Evolutionary conservation across 2,888 invertebrate genomes (phyloP).

Genomic region (Esperia sulphurella): DNA sequence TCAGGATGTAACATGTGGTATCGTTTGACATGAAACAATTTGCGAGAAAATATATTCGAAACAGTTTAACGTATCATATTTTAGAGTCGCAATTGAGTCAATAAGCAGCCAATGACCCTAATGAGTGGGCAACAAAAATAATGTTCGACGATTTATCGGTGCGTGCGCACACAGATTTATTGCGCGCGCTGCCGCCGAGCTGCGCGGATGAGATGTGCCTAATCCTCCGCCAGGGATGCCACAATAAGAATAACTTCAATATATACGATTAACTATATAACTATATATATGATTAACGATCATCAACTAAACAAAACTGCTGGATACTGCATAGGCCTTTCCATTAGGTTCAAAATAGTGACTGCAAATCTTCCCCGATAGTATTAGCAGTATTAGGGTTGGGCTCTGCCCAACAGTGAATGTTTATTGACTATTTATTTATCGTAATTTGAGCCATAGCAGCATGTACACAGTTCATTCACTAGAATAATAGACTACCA

Average conservation of each 20-base stretch:
- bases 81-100: conserved; percentile 66
- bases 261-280: too few species aligned
- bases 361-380: too few species aligned
- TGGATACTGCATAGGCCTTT: too few species aligned
- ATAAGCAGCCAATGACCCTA: conserved; percentile 77
- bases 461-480: too few species aligned
- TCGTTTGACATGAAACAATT: not conserved
- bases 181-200: conserved; percentile 35
- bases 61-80: conserved; percentile 60
- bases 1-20: not conserved
- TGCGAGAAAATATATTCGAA: conserved; percentile 14
- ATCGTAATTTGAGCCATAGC: too few species aligned
- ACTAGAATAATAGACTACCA: too few species aligned
- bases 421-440: too few species aligned
- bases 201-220: conserved; percentile 46
- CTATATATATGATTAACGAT: too few species aligned
- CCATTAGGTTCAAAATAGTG: too few species aligned
- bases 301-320: too few species aligned
- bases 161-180: conserved; percentile 75
- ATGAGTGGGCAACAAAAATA: conserved; percentile 77
- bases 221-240: conserved; percentile 66
- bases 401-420: too few species aligned
- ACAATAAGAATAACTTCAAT: conserved; percentile 1
- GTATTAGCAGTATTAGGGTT: too few species aligned
- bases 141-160: conserved; percentile 72